These are phyloP conservation scores for Percopsis omiscomaycus DNA, from an alignment of 2,797 vertebrate genomes.

Conservation along the genomic window DNA sequence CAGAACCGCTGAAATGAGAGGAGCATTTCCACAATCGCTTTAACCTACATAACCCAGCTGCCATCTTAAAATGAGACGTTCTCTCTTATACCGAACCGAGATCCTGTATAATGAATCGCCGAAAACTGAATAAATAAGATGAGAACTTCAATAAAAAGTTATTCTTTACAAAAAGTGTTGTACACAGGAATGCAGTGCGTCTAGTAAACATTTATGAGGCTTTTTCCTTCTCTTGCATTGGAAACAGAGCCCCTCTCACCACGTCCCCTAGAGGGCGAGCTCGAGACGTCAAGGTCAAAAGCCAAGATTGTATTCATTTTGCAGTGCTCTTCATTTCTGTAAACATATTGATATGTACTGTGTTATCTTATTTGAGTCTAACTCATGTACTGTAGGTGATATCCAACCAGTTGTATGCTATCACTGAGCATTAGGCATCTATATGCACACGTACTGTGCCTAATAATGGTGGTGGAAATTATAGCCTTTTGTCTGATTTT, in stretches of 20 bases:
- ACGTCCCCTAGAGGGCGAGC: conserved; percentile 49
- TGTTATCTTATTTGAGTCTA: conserved; percentile 50
- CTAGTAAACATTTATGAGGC: conserved; percentile 71
- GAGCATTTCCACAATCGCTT: conserved; percentile 34
- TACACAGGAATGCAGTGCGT: conserved; percentile 71
- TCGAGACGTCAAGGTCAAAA: conserved; percentile 51
- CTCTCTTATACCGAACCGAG: conserved; percentile 39
- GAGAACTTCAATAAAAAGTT: conserved; percentile 69
- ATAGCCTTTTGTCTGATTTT: conserved; percentile 42
- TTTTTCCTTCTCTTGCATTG: conserved; percentile 41
- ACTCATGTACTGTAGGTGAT: conserved; percentile 51
- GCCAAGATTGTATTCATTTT: conserved; percentile 54
- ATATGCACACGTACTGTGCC: conserved; percentile 24
- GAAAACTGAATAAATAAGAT: conserved; percentile 51
- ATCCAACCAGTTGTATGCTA: conserved; percentile 46
- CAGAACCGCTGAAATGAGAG: conserved; percentile 39
- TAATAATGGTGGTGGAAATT: conserved; percentile 37
- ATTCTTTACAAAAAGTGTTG: conserved; percentile 65
- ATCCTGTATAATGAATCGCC: conserved; percentile 49
- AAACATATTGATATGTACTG: conserved; percentile 74
- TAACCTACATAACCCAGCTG: background rate
- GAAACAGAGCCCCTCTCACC: conserved; percentile 51
- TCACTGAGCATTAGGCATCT: conserved; percentile 26
- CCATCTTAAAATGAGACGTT: conserved; percentile 31
- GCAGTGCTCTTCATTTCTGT: conserved; percentile 69